Evolutionary conservation across 2,797 vertebrate species (phyloP).

Genomic region (Lacerta viridis): DNA sequence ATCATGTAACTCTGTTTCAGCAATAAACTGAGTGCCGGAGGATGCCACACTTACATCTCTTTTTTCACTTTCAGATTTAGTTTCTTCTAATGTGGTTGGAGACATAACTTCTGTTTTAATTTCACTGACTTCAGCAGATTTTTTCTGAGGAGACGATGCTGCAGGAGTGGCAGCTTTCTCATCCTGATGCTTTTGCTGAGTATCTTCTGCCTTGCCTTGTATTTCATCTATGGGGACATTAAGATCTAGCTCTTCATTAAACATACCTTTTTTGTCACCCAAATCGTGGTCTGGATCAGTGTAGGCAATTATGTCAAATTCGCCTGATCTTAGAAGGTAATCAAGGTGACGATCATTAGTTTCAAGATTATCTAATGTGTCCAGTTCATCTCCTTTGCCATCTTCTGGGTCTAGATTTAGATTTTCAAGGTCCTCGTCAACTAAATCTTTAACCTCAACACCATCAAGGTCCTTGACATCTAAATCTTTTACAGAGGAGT

Average conservation of each 20-base stretch:
- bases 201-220: constrained; percentile 82
- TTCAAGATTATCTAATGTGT: constrained; percentile 89
- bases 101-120: constrained; percentile 83
- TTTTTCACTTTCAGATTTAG: constrained; percentile 80
- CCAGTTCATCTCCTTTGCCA: constrained; percentile 93
- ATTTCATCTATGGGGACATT: constrained; percentile 93
- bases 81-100: constrained; percentile 78
- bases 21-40: constrained; percentile 75
- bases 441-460: constrained; percentile 97
- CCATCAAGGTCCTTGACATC: constrained; percentile 96
- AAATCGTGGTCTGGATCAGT: constrained; percentile 96
- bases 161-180: constrained; percentile 51
- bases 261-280: constrained; percentile 96
- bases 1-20: constrained; percentile 79
- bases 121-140: constrained; percentile 66
- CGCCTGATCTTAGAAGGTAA: constrained; percentile 94
- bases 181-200: constrained; percentile 69
- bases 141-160: constrained; percentile 75
- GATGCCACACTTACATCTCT: constrained; percentile 70
- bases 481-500: constrained; percentile 90
- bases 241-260: constrained; percentile 96
- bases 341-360: constrained; percentile 97
- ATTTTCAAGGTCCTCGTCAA: constrained; percentile 97
- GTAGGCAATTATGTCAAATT: constrained; percentile 99
- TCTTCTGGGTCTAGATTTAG: constrained; percentile 96